Base-by-base conservation (phyloP, 2,888 invertebrate genomes). In the Lithophane ornitopus region DNA sequence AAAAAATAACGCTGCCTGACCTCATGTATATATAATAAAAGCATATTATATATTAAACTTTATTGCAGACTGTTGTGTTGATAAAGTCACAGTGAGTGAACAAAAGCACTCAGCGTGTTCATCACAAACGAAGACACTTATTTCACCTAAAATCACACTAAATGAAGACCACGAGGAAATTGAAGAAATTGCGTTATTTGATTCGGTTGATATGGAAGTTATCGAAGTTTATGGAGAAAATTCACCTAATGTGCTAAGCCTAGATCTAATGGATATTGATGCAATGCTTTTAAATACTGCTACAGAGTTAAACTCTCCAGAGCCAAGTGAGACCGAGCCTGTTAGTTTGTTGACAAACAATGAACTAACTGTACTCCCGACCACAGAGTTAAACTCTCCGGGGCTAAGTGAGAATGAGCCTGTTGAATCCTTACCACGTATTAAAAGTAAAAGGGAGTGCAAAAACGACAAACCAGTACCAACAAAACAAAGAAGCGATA, bases 161-260 rank as follows among this genome's bases (percentile, higher is more conserved):
- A n/a, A 56, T 56, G n/a, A 56, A 56, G 26, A 22, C 52, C 52
- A 52, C 52, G 22, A 52, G 52, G 52, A 52, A 52, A 52, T 14
- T 56, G 56, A 56, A 26, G 56, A 56, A 26, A 26, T 56, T 56
- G 56, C 56, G 56, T 56, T 26, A 56, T 56, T 56, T 56, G 26
- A 56, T 56, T 39, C 49, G 49, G 54, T 69, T 39, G 68, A 68
- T 52, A 61, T 34, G 61, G 58, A 59, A 59, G 59, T 59, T 59
- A 59, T 59, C 59, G 28, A 61, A 61, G 61, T 61, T 61, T 61
- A 22, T 34, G 61, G 34, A 56, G 56, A 56, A 14, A 56, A 56
- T 56, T 56, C 56, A 56, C 26, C 26, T 8, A 56, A 56, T 56
- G 26, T 26, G 56, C 56, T 56, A 56, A 56, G 56, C 26, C 56